Evolutionary conservation across 2,888 invertebrate genomes (phyloP).

Genomic region (Harpagoxenus sublaevis): DNA sequence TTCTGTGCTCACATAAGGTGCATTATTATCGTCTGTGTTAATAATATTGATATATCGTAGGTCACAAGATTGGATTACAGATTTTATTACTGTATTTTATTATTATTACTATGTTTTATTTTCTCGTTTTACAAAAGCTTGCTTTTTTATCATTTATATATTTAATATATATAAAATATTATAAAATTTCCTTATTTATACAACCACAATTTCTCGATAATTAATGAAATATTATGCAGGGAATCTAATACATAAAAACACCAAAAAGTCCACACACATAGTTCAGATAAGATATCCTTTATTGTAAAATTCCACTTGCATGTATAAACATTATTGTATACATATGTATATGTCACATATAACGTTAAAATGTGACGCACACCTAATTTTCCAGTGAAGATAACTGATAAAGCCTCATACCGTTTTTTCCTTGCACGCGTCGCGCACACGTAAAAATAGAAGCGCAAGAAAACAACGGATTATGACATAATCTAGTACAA

Average conservation of each 20-base stretch:
- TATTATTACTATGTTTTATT: not conserved
- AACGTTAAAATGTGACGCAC: not conserved
- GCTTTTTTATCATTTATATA: too few species aligned
- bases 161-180: not conserved
- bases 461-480: not conserved
- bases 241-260: not conserved
- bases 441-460: not conserved
- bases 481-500: slow-evolving; percentile 5
- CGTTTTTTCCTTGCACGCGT: not conserved
- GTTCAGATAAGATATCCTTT: not conserved
- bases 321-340: not conserved
- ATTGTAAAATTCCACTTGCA: not conserved
- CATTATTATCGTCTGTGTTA: not conserved
- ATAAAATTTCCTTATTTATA: not conserved
- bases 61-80: not conserved
- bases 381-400: not conserved
- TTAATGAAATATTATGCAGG: not conserved
- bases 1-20: too few species aligned
- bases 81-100: not conserved
- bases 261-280: not conserved
- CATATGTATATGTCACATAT: not conserved
- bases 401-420: not conserved
- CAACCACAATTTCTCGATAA: not conserved
- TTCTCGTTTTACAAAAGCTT: not conserved
- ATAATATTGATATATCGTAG: not conserved